phyloP scores from a whole-genome alignment of 2,888 invertebrate species.

The Agonopterix arenella region DNA sequence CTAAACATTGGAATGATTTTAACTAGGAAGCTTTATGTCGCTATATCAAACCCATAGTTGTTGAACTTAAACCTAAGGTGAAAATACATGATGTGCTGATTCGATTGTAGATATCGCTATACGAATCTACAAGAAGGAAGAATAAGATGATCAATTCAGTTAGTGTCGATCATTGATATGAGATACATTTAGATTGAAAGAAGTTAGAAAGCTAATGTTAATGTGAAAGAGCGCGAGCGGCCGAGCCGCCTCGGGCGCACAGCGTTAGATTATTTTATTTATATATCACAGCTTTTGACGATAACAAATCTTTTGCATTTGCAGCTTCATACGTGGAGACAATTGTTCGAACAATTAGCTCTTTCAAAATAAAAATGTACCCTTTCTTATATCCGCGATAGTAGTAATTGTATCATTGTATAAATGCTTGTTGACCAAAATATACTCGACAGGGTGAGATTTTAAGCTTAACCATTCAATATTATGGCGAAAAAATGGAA shows the following conservation, averaged over 20 bases:
- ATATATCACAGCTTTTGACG: constrained; percentile 78
- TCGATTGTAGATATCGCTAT: constrained; percentile 30
- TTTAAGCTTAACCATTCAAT: no score
- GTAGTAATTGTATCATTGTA: constrained; percentile 10
- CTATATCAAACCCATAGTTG: constrained; percentile 17
- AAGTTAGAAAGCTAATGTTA: constrained; percentile 49
- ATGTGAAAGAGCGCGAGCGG: constrained; percentile 46
- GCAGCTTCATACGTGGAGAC: constrained; percentile 68
- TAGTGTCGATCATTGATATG: constrained; percentile 20
- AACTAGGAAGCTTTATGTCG: constrained; percentile 16
- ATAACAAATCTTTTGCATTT: constrained; percentile 76
- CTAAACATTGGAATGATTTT: constrained; percentile 7
- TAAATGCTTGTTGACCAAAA: no score
- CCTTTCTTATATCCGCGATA: constrained; percentile 22
- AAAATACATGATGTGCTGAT: constrained; percentile 73
- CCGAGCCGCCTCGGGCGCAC: constrained; percentile 43
- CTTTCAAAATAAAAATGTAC: constrained; percentile 15
- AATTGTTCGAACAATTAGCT: constrained; percentile 69
- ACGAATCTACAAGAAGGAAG: constrained; percentile 29
- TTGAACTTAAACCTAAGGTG: constrained; percentile 31
- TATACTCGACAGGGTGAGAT: no score
- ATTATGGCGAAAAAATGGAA: no score
- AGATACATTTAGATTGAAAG: constrained; percentile 24
- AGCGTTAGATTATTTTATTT: constrained; percentile 63
- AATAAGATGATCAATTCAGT: constrained; percentile 23